Percentiles rank a stretch among this genome's conserved stretches.
These are phyloP conservation scores for Stenchaetothrips biformis DNA, from an alignment of 2,888 invertebrate species.

Conservation along the genomic window DNA sequence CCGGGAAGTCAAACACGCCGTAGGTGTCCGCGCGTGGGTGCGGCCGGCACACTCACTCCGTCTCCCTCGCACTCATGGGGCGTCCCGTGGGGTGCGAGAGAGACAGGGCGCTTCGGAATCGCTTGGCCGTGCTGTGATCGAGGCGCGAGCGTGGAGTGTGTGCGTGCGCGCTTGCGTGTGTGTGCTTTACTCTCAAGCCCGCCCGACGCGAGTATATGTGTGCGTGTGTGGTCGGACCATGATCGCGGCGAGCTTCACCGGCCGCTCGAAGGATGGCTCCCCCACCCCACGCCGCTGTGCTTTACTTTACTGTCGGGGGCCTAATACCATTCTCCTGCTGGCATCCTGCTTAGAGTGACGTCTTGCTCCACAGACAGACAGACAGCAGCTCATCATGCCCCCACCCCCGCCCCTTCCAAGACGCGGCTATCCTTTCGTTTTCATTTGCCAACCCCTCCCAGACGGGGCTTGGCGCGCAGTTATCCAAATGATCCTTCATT, in stretches of 20 bases:
- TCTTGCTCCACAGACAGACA: not conserved
- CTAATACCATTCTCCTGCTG: too few species aligned
- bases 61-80: too few species aligned
- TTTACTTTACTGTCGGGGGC: too few species aligned
- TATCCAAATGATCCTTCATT: conserved; percentile 21
- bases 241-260: not conserved
- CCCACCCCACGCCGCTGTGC: not conserved
- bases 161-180: not conserved
- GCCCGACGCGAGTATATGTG: not conserved
- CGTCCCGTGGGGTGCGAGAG: too few species aligned
- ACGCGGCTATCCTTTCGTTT: not conserved
- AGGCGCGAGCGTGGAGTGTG: too few species aligned
- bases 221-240: not conserved
- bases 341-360: not conserved
- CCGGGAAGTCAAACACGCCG: too few species aligned
- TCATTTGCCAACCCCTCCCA: not conserved
- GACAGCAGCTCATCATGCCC: not conserved
- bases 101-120: too few species aligned
- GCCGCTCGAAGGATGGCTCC: not conserved
- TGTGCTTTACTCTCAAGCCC: not conserved
- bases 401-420: not conserved
- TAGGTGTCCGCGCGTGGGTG: too few species aligned
- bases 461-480: not conserved
- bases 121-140: too few species aligned
- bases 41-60: too few species aligned